Conservation (phyloP, 2,888 invertebrate genomes). For the Pristionchus japonicus region DNA sequence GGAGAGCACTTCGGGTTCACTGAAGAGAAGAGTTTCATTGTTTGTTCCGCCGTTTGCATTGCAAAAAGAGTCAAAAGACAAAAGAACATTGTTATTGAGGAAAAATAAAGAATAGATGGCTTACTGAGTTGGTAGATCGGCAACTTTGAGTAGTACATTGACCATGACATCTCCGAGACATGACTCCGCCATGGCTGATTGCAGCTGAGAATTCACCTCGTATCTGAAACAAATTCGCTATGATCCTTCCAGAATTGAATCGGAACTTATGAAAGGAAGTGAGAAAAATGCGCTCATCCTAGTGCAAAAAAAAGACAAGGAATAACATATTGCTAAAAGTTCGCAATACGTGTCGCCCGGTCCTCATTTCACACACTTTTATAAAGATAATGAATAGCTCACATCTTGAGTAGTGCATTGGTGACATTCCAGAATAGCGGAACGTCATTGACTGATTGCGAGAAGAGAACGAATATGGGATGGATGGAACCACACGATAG, state of each 20-base stretch:
- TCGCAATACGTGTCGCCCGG: no score
- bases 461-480: conserved; percentile 59
- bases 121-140: conserved; percentile 48
- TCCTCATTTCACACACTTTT: background rate
- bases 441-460: conserved; percentile 62
- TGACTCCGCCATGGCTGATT: conserved; percentile 67
- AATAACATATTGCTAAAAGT: no score
- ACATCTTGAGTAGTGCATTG: conserved; percentile 66
- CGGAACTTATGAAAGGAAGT: no score
- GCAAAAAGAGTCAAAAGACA: no score
- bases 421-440: conserved; percentile 69
- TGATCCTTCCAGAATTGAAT: background rate
- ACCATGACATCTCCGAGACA: conserved; percentile 67
- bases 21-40: no score
- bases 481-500: conserved; percentile 65
- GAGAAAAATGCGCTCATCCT: no score
- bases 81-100: no score
- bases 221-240: background rate
- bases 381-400: background rate
- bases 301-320: no score
- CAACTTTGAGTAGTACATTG: conserved; percentile 53
- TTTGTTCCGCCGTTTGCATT: no score
- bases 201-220: conserved; percentile 65
- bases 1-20: conserved; percentile 49
- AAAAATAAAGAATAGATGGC: background rate